These are phyloP conservation scores for Sarcophilus harrisii DNA, from an alignment of 2,797 vertebrate genomes.

Conservation along the genomic window DNA sequence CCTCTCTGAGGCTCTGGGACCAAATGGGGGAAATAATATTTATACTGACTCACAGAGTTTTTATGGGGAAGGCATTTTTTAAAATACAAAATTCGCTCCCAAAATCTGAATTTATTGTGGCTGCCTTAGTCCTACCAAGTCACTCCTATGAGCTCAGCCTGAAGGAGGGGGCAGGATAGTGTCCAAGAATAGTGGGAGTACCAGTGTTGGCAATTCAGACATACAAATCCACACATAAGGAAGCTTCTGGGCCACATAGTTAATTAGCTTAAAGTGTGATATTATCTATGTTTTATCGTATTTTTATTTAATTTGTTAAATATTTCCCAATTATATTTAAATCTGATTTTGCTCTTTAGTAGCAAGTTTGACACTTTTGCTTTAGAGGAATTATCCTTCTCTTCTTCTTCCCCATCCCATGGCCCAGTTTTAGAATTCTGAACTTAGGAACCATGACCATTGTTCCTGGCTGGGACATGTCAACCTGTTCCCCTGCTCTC, in stretches of 20 bases:
- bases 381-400: background rate
- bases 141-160: background rate
- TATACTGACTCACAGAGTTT: background rate
- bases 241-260: background rate
- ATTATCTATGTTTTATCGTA: background rate
- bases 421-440: constrained; percentile 93
- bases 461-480: background rate
- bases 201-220: background rate
- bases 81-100: background rate
- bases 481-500: background rate
- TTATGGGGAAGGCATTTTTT: background rate
- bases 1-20: background rate
- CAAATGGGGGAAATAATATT: background rate
- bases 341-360: background rate
- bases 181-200: background rate
- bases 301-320: background rate
- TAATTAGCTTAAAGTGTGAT: background rate
- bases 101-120: background rate
- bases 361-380: background rate
- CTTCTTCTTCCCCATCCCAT: background rate
- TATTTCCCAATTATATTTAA: background rate
- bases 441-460: background rate
- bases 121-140: background rate
- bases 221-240: background rate
- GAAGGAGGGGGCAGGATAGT: background rate